Conservation (phyloP, 2,888 invertebrate genomes). For the Drosophila mercatorum region DNA sequence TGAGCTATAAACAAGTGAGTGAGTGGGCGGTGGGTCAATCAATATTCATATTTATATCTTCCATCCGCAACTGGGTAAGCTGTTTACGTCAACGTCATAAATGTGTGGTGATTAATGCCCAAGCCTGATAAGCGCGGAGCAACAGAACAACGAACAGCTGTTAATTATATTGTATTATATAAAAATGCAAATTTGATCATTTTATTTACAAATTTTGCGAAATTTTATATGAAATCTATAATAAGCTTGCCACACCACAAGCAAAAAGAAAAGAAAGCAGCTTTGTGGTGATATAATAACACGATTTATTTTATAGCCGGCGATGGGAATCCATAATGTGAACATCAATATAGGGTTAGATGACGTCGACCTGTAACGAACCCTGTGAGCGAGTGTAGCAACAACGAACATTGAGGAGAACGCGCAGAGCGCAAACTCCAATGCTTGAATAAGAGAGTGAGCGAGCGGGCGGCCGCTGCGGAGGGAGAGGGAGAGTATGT, state of each 20-base stretch:
- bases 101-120: constrained; percentile 37
- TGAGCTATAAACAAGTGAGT: neutral
- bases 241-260: constrained; percentile 8
- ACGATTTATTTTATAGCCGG: constrained; percentile 54
- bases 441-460: constrained; percentile 27
- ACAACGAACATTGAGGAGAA: constrained; percentile 13
- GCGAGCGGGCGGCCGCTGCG: constrained; percentile 4
- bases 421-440: constrained; percentile 73
- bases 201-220: constrained; percentile 44
- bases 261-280: constrained; percentile 62
- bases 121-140: constrained; percentile 53
- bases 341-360: constrained; percentile 30
- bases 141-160: constrained; percentile 39
- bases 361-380: constrained; percentile 40
- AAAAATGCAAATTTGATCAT: constrained; percentile 64
- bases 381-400: constrained; percentile 16
- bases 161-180: constrained; percentile 45
- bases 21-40: neutral
- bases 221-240: constrained; percentile 11
- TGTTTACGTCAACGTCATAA: constrained; percentile 56
- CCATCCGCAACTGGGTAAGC: constrained; percentile 8
- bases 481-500: constrained; percentile 5
- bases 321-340: constrained; percentile 61
- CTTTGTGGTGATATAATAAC: constrained; percentile 69
- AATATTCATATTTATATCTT: constrained; percentile 20